Base-by-base conservation (phyloP, 2,888 invertebrate species). In the Macaria liturata region DNA sequence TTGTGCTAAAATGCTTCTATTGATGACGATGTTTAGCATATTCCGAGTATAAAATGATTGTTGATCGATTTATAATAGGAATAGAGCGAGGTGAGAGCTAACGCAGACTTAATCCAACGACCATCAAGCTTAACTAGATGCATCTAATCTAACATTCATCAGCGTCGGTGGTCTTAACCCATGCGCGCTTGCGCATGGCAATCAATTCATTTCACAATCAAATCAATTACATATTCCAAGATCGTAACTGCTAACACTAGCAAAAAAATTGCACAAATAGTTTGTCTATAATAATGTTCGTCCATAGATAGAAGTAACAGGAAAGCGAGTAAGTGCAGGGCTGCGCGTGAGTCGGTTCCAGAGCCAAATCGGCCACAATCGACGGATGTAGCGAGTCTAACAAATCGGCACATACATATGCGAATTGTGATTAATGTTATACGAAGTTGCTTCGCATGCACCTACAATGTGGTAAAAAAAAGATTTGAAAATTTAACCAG, bases 271-370 rank as follows among this genome's bases (percentile, higher is more conserved):
- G 59, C 54, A 59, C 50, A 51, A 44, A 7, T 20, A 20, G 20
- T 20, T 1, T 20, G 20, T 20, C 20, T 20, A 20, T 20, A 20
- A 20, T 20, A 20, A 20, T 20, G 20, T 20, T 2, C 3, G 34
- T 37, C 4, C 7, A 4, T 34, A 37, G 54, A 59, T 52, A 57
- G 40, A 20, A 49, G 54, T 49, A 46, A 63, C 65, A 63, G 63
- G 65, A 65, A 61, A 53, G 40, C 58, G 46, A 49, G 62, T 56
- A 47, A 52, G 64, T 70, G 69, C 69, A 63, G 54, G 61, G 62
- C 59, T 65, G 73, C 68, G 71, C 72, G 71, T 75, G 76, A 68
- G 67, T 66, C 60, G 75, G 53, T 68, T 75, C 68, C 64, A 69
- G 69, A 70, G 68, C 70, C 64, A 69, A 69, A 69, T 67, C 61